These are phyloP conservation scores for Papilio dardanus DNA, from an alignment of 1,140 invertebrate species.

Conservation along the genomic window DNA sequence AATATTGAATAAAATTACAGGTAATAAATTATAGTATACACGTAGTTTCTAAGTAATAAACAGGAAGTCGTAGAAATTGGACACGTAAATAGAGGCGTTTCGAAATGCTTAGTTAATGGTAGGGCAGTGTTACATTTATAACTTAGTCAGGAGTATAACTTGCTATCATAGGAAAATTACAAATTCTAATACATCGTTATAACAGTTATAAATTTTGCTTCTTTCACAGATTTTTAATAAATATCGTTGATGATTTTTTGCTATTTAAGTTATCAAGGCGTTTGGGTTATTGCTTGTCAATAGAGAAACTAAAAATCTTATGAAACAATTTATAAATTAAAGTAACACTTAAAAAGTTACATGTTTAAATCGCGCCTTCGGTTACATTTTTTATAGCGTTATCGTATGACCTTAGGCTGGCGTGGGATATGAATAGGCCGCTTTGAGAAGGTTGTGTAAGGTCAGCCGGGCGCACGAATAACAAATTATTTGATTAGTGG, in stretches of 20 bases:
- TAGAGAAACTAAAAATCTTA: neutral
- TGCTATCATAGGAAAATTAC: neutral
- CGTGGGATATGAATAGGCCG: slow-evolving; percentile 51
- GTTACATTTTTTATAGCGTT: neutral
- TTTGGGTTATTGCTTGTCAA: neutral
- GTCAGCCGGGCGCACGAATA: slow-evolving; percentile 56
- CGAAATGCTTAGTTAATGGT: neutral
- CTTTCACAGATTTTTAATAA: neutral
- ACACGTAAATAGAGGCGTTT: slow-evolving; percentile 5
- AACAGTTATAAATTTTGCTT: neutral
- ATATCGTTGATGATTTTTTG: neutral
- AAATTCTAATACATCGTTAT: neutral
- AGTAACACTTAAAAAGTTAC: neutral
- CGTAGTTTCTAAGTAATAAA: neutral
- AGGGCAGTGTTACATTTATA: neutral
- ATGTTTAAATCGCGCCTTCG: neutral
- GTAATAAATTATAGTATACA: neutral
- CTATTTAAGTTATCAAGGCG: neutral
- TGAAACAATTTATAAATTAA: neutral
- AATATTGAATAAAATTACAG: neutral
- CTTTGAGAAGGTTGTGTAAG: slow-evolving; percentile 74
- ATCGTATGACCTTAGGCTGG: slow-evolving; percentile 7
- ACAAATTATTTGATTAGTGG: slow-evolving; percentile 69
- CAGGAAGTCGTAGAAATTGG: slow-evolving; percentile 15
- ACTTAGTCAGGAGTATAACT: neutral